These are phyloP conservation scores for Montipora capitata DNA, from an alignment of 92 coral and sea anemone genomes.

Conservation along the genomic window DNA sequence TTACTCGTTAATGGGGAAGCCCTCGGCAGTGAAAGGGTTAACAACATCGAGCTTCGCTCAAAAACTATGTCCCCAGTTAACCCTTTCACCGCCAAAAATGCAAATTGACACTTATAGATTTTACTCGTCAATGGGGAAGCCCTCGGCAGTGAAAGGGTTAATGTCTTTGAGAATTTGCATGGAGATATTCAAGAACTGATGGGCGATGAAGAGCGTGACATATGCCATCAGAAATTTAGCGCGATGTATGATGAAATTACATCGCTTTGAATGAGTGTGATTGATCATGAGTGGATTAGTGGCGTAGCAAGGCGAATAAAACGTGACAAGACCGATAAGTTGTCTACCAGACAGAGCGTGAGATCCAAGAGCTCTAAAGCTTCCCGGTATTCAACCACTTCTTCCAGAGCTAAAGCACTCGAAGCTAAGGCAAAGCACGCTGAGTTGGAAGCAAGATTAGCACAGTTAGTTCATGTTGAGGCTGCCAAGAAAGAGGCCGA, in stretches of 20 bases:
- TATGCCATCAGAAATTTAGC: not conserved
- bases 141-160: too few species aligned
- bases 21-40: too few species aligned
- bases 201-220: not conserved
- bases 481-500: conserved; percentile 16
- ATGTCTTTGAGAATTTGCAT: too few species aligned
- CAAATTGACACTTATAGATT: too few species aligned
- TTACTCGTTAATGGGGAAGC: too few species aligned
- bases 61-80: too few species aligned
- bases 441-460: not conserved
- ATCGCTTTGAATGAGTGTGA: not conserved
- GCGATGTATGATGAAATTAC: not conserved
- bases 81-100: too few species aligned
- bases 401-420: not conserved
- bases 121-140: too few species aligned
- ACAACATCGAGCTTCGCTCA: too few species aligned
- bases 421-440: not conserved
- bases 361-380: not conserved
- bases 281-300: not conserved
- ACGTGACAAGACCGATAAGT: not conserved
- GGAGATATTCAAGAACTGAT: too few species aligned
- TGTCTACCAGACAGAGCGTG: not conserved
- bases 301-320: not conserved
- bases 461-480: conserved; percentile 8
- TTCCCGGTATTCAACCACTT: not conserved